Conservation (phyloP, 2,113 vertebrate genomes). For the Panthera leo region DNA sequence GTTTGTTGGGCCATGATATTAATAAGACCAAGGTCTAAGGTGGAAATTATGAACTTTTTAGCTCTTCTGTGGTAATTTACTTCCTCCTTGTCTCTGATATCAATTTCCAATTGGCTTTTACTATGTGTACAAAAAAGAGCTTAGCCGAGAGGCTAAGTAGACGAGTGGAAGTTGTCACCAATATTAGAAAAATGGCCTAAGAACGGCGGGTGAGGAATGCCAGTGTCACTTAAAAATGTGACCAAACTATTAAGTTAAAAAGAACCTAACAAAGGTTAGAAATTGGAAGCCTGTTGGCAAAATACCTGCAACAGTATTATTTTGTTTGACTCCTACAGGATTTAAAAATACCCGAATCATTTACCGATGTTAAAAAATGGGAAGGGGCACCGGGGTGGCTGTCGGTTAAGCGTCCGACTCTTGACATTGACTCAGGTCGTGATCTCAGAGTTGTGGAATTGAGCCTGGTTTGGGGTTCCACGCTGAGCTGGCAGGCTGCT, state of each 20-base stretch:
- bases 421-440: too few species aligned
- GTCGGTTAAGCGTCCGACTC: too few species aligned
- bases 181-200: neutral
- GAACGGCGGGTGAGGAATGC: neutral
- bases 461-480: too few species aligned
- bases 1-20: neutral
- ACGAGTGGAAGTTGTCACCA: neutral
- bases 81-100: neutral
- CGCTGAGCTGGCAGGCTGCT: too few species aligned
- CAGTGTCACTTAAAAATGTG: neutral
- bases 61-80: neutral
- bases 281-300: neutral
- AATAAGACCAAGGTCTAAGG: neutral
- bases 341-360: conserved; percentile 5
- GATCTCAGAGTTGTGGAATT: too few species aligned
- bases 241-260: conserved; percentile 37
- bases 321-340: neutral
- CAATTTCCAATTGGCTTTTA: neutral
- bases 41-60: conserved; percentile 6
- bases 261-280: neutral
- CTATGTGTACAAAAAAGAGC: neutral
- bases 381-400: neutral
- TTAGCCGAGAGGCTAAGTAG: neutral
- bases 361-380: neutral
- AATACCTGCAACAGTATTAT: neutral